Evolutionary conservation across 2,888 invertebrate species (phyloP), one percentile per base, ranked within the genome.

Genomic region (Eulithis prunata): DNA sequence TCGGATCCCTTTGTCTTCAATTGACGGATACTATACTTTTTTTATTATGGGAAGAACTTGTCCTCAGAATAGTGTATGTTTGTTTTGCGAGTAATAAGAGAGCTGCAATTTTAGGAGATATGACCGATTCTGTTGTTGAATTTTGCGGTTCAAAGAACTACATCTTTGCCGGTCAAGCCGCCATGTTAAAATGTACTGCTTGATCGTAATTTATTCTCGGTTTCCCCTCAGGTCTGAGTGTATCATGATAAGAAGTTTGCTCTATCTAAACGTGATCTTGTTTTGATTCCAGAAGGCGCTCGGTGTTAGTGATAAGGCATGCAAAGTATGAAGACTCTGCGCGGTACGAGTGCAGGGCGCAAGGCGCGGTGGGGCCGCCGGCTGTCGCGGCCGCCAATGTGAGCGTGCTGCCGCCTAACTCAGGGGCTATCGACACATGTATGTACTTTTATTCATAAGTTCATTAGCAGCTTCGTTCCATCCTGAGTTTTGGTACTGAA

Each of bases 331-430:
- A 96, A 87, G 97, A 97, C 93, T 94, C 95, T 77, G 97, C 97
- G 82, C 93, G 93, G 81, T 97, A 97, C 93, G 96, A 97, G 91
- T 97, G 97, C 91, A 94, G 96, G 80, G 97, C 97, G 72, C 95
- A 95, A 85, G 95, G 95, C 74, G 95, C 95, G 71, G 93, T 95
- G 75, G 95, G 95, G 69, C 93, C 94, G 70, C 91, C 94, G 68
- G 94, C 94, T 73, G 86, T 94, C 69, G 91, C 94, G 62, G 83
- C 89, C 65, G 94, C 94, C 78, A 94, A 94, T 84, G 92, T 93
- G 85, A 94, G 90, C 87, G 89, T 93, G 32, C 76, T 89, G 75
- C 82, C 86, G 58, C 88, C 89, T 5, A 79, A 79, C 71, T 82
- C 88, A 41, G 72, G 81, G 41, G 85, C 90, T 78, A 93, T 94